A percentile compares a stretch with the other conserved stretches of the same genome.
Evolutionary conservation across 2,113 vertebrate species (phyloP).

Genomic region (Anoplopoma fimbria): DNA sequence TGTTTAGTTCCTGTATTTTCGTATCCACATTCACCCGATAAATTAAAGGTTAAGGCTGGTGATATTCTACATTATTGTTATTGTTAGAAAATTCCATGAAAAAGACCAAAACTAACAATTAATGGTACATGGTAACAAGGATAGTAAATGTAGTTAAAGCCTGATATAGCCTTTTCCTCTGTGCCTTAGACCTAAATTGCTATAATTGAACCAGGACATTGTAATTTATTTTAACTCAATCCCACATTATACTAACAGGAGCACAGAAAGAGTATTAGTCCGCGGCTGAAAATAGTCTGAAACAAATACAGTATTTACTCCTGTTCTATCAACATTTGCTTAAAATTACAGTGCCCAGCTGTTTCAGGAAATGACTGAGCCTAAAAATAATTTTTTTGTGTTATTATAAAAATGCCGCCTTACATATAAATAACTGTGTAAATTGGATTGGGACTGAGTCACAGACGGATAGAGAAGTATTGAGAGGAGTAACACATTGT

Average conservation of each 20-base stretch:
- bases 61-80: neutral
- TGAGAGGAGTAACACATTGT: neutral
- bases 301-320: neutral
- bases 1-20: neutral
- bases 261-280: neutral
- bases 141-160: neutral
- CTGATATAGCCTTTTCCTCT: neutral
- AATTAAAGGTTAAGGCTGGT: neutral
- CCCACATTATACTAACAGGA: neutral
- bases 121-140: neutral
- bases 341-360: neutral
- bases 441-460: neutral
- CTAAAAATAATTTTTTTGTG: too few species aligned
- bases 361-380: neutral
- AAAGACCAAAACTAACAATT: neutral
- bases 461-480: neutral
- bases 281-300: neutral
- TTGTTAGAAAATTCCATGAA: neutral
- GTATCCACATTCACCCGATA: neutral
- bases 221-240: neutral
- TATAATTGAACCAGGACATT: neutral
- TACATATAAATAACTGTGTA: accelerated
- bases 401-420: neutral
- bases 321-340: neutral
- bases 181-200: neutral